Conservation (phyloP, 2,888 invertebrate species). For the Odontocolon sp. region DNA sequence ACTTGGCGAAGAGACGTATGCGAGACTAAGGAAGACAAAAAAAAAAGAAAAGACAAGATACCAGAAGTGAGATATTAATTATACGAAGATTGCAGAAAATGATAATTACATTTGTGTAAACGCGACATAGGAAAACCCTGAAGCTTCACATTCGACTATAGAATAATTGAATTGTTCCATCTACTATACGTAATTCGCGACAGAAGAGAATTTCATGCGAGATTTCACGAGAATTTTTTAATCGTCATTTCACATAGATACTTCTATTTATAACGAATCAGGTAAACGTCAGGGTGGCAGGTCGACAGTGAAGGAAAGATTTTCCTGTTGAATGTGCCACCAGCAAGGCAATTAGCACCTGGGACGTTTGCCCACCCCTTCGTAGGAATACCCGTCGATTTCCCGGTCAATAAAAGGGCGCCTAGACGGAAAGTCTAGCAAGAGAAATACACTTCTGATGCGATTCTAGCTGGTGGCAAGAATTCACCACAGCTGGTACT, state of each 20-base stretch:
- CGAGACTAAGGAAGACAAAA: conserved; percentile 7
- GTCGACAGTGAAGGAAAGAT: not conserved
- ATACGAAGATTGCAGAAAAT: conserved; percentile 40
- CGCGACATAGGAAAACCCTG: not conserved
- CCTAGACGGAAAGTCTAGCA: conserved; percentile 13
- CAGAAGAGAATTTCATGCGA: not conserved
- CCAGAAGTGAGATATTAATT: conserved; percentile 51
- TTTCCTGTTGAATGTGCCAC: conserved; percentile 65
- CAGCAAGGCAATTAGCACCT: conserved; percentile 70
- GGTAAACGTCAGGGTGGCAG: conserved; percentile 9
- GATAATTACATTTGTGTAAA: conserved; percentile 27
- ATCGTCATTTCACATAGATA: not conserved
- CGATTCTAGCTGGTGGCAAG: conserved; percentile 43
- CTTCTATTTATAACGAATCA: conserved; percentile 2
- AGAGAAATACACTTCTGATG: not conserved
- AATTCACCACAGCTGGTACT: conserved; percentile 38
- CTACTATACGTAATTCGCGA: not conserved
- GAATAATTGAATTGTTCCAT: not conserved
- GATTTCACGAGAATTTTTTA: not conserved
- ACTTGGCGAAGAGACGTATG: conserved; percentile 32
- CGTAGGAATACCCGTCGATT: not conserved
- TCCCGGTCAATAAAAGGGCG: conserved; percentile 53
- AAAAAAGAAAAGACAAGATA: conserved; percentile 7
- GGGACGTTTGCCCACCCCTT: conserved; percentile 21
- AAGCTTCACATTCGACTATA: not conserved